phyloP scores from a whole-genome alignment of 2,113 vertebrate species.

The Limanda limanda region DNA sequence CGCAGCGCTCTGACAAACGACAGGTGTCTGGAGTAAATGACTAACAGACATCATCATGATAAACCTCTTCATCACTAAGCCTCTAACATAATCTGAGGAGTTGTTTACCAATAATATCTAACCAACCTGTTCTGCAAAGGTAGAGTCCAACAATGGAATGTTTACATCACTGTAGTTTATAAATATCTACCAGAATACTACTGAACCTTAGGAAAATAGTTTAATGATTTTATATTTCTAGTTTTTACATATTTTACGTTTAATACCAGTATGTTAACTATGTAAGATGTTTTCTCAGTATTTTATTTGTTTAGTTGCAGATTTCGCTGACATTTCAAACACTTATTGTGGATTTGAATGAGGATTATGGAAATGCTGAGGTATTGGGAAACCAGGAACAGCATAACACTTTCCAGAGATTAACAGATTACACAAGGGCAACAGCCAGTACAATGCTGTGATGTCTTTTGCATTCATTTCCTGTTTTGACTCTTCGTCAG shows the following conservation, averaged over 20 bases:
- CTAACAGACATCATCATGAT: constrained; percentile 37
- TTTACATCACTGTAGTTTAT: not conserved
- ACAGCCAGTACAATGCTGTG: constrained; percentile 5
- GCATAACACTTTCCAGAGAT: constrained; percentile 64
- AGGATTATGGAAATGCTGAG: constrained; percentile 76
- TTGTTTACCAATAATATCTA: constrained; percentile 56
- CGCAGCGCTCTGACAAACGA: constrained; percentile 3
- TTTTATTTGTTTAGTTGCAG: not conserved
- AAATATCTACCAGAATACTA: not conserved
- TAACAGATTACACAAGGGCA: constrained; percentile 64
- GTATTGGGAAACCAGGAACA: constrained; percentile 46
- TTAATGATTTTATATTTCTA: not conserved
- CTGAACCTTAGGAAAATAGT: not conserved
- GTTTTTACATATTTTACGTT: not conserved
- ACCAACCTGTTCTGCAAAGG: not conserved
- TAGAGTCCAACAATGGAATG: not conserved
- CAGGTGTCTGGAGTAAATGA: constrained; percentile 34
- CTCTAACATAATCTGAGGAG: constrained; percentile 58
- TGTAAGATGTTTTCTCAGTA: not conserved
- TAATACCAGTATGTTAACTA: not conserved
- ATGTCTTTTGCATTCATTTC: constrained; percentile 7
- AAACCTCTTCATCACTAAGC: constrained; percentile 74
- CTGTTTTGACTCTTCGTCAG: not conserved
- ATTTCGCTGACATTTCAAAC: not conserved
- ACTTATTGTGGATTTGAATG: not conserved